Evolutionary conservation across 2,113 vertebrate genomes (phyloP), one percentile per base, ranked within the genome.

Genomic region (Vicugna pacos): DNA sequence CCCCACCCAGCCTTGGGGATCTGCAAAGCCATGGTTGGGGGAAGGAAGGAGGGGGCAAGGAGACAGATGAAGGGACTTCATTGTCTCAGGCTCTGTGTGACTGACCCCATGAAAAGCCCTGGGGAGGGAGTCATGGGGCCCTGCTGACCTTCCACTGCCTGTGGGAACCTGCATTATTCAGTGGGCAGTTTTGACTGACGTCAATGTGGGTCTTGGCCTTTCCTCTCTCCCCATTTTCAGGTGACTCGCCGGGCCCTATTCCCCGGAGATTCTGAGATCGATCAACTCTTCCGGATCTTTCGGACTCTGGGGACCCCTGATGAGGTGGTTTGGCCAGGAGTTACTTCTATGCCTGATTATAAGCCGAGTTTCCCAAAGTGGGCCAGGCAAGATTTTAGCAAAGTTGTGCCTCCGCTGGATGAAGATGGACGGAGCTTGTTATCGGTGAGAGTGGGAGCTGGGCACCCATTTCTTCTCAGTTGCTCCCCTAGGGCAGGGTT

Each of bases 301-400:
- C 99, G 99, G 70, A 99, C 99, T 3, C 93, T 99, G 97, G 99
- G 99, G 5, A 99, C 99, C 0, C 99, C 99, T 0, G 99, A 99
- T 72, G 99, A 99, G 95, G 97, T 97, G 0, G 98, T 99, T 60
- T 99, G 99, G 99, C 99, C 99, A 0, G 99, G 99, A 52, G 99
- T 99, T 88, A 99, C 99, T 0, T 99, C 99, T 4, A 99, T 99
- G 99, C 99, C 99, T 0, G 99, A 99, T 97, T 99, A 99, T 98
- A 99, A 99, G 95, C 99, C 99, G 1, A 99, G 99, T 70, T 99
- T 99, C 95, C 99, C 99, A 28, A 99, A 99, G 76, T 99, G 99
- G 99, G 99, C 99, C 42, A 98, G 99, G 30, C 99, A 99, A 98
- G 99, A 99, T 54, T 98, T 99, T 73, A 97, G 99, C 89, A 99